Evolutionary conservation across 2,797 vertebrate genomes (phyloP), one percentile per base, ranked within the genome.

Genomic region (Phoeniculus purpureus): DNA sequence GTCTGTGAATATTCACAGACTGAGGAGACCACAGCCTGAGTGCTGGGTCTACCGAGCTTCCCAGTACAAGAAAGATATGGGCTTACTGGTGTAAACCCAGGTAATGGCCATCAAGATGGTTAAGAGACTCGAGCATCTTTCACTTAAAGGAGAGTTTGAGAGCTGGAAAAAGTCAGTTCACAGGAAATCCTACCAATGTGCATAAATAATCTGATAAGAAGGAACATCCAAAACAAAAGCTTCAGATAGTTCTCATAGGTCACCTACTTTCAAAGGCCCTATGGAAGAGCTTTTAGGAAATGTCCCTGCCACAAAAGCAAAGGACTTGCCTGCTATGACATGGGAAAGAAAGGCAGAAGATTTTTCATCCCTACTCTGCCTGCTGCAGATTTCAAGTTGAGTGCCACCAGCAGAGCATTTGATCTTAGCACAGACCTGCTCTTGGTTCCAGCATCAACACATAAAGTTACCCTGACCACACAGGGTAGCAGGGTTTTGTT

Each of bases 391-490:
- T 43, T 68, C 27, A n/a, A 16, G 17, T 55, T 9, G 40, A 50
- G 48, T 43, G n/a, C 7, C 65, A 86, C 52, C 34, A 62, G 27
- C 43, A 68, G 31, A 73, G n/a, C 40, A 50, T 5, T 14, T 6
- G 3, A 47, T 29, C 45, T 54, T 31, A 26, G 37, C 1, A 1
- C 23, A 40, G n/a, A 19, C 22, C 34, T 68, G 78, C 34, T 43
- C 56, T 9, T 11, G 47, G 26, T 75, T 59, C 31, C 65, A 37
- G 59, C n/a, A 37, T 55, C 15, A 51, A 15, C 54, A 66, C 19
- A 37, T 2, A 2, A 14, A 43, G 43, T 13, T 43, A 43, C 14
- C 43, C 37, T 29, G 23, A 29, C 29, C 62, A 15, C 0, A 1
- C 50, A 47, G n/a, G 18, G n/a, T 22, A 25, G 34, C 31, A 25